Conservation (phyloP, 2,888 invertebrate genomes). For the Eupithecia pulchellata region DNA sequence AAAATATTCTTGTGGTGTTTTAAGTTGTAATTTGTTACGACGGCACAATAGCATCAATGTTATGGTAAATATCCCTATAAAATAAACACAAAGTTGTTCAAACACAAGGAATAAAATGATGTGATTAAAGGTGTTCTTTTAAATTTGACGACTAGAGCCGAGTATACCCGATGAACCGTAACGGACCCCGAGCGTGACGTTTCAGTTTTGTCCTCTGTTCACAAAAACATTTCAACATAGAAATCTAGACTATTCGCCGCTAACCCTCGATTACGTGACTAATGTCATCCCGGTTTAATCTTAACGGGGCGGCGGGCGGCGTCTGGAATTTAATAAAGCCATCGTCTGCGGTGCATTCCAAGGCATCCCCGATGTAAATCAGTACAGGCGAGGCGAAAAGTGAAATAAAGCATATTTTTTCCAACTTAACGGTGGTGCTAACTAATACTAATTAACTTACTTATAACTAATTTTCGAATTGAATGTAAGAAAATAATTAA, state of each 20-base stretch:
- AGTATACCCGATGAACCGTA: background rate
- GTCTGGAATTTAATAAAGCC: constrained; percentile 36
- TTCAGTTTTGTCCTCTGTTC: too few species aligned
- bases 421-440: background rate
- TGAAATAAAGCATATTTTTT: background rate
- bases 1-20: too few species aligned
- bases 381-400: constrained; percentile 22
- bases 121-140: too few species aligned
- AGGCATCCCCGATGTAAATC: constrained; percentile 28
- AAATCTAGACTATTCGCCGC: constrained; percentile 11
- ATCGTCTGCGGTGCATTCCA: constrained; percentile 30
- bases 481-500: background rate
- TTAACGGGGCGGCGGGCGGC: background rate
- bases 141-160: too few species aligned
- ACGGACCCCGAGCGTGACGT: background rate
- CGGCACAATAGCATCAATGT: too few species aligned
- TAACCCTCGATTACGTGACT: constrained; percentile 18
- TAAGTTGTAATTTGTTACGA: too few species aligned
- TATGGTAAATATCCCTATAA: too few species aligned
- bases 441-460: background rate
- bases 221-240: background rate
- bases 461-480: background rate
- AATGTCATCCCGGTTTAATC: constrained; percentile 22
- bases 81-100: too few species aligned
- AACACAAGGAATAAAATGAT: too few species aligned